Evolutionary conservation across 2,797 vertebrate species (phyloP).

Genomic region (Austrolebias charrua): DNA sequence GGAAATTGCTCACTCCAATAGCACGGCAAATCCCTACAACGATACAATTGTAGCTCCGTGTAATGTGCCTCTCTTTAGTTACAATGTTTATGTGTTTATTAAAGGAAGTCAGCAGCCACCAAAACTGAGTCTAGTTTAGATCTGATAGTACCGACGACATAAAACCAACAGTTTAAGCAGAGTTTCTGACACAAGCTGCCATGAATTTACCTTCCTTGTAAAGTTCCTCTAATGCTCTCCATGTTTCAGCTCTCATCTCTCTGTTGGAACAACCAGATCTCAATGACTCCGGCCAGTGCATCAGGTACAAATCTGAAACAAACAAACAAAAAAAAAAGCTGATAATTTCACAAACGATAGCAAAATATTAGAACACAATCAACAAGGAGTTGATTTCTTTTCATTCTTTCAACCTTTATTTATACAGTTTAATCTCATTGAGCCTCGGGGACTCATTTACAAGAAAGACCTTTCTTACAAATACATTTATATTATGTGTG

Average conservation of each 20-base stretch:
- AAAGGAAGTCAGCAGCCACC: no score
- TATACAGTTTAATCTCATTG: no score
- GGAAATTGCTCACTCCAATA: conserved; percentile 86
- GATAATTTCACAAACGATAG: neutral
- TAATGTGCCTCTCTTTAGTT: neutral
- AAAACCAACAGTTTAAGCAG: neutral
- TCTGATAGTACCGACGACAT: neutral
- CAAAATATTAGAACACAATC: neutral
- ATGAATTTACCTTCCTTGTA: conserved; percentile 71
- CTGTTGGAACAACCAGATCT: conserved; percentile 61
- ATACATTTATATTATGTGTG: no score
- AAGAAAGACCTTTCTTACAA: no score
- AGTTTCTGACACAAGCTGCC: neutral
- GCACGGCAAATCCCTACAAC: conserved; percentile 77
- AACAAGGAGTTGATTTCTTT: neutral
- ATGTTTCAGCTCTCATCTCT: conserved; percentile 80
- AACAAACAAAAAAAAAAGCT: neutral
- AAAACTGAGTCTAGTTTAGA: neutral
- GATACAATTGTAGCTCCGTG: neutral
- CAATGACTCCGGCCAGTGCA: conserved; percentile 79
- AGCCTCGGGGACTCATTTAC: no score
- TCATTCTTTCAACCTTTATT: no score
- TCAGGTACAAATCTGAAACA: conserved; percentile 82
- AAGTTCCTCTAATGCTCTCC: conserved; percentile 79
- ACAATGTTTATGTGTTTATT: neutral